Percentiles rank a stretch among this genome's conserved stretches.
phyloP scores from a whole-genome alignment of 1,140 invertebrate genomes.

The Coelopa frigida region DNA sequence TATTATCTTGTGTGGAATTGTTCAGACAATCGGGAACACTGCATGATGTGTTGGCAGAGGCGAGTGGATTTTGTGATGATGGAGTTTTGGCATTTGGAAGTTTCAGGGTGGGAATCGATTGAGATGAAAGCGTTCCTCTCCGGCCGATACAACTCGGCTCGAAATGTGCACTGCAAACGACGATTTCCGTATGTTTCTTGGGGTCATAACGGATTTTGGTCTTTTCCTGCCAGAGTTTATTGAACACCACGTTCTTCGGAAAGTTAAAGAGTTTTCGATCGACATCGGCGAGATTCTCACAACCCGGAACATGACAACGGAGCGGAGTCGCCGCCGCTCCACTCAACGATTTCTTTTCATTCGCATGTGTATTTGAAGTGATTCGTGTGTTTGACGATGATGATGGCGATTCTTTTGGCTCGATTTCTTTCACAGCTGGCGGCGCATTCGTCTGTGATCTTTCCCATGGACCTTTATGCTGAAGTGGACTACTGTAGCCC shows the following conservation, averaged over 20 bases:
- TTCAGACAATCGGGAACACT: neutral
- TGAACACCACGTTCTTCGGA: neutral
- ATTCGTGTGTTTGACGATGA: too few relatives aligned
- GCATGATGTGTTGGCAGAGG: neutral
- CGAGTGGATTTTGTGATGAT: neutral
- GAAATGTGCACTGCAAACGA: conserved; percentile 3
- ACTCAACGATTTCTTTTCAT: neutral
- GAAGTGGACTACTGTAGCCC: conserved; percentile 19
- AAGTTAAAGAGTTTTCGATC: neutral
- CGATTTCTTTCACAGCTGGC: too few relatives aligned
- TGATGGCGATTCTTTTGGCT: too few relatives aligned
- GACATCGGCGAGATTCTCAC: neutral
- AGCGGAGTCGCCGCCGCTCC: neutral
- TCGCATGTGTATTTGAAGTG: too few relatives aligned
- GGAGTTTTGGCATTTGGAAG: conserved; percentile 4
- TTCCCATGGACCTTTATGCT: too few relatives aligned
- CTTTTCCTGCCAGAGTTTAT: conserved; percentile 1
- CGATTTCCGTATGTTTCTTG: neutral
- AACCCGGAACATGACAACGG: conserved; percentile 4
- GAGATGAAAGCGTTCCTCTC: too few relatives aligned
- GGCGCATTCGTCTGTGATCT: neutral
- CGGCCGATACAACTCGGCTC: neutral
- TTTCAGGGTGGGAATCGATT: too few relatives aligned
- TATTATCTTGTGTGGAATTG: too few relatives aligned
- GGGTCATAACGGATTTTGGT: conserved; percentile 1